Conservation (phyloP, 53 echinoderm and acorn worm species). For the Hippasteria phrygiana region DNA sequence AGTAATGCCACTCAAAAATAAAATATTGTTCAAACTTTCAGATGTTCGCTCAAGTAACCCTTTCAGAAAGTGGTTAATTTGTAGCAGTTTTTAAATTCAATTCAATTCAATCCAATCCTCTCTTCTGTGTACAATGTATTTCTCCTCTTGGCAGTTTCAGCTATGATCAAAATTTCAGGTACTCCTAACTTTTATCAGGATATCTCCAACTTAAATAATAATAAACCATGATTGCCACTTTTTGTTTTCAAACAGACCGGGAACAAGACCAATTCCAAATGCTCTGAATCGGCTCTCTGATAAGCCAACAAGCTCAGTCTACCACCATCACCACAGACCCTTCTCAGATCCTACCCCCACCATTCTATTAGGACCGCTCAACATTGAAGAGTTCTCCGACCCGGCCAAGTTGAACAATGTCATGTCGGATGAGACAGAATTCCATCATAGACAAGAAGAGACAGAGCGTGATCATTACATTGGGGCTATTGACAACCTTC, state of each 20-base stretch:
- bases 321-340: conserved; percentile 60
- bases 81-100: too few species aligned
- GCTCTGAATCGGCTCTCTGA: conserved; percentile 56
- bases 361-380: conserved; percentile 1
- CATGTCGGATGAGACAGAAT: conserved; percentile 43
- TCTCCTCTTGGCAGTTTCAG: too few species aligned
- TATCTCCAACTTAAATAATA: too few species aligned
- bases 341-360: conserved; percentile 58
- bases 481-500: conserved; percentile 53
- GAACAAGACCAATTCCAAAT: conserved; percentile 30
- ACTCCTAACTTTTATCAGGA: too few species aligned
- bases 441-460: conserved; percentile 44
- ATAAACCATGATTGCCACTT: not conserved
- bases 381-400: conserved; percentile 50
- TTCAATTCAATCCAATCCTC: too few species aligned
- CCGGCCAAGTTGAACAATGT: conserved; percentile 51
- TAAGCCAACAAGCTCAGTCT: conserved; percentile 2
- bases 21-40: too few species aligned
- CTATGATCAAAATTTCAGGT: too few species aligned
- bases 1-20: too few species aligned
- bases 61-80: too few species aligned
- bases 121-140: too few species aligned
- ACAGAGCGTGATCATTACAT: conserved; percentile 50
- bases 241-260: conserved; percentile 33
- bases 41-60: too few species aligned